Conservation (phyloP, 2,113 vertebrate species). For the Leuciscus idus region DNA sequence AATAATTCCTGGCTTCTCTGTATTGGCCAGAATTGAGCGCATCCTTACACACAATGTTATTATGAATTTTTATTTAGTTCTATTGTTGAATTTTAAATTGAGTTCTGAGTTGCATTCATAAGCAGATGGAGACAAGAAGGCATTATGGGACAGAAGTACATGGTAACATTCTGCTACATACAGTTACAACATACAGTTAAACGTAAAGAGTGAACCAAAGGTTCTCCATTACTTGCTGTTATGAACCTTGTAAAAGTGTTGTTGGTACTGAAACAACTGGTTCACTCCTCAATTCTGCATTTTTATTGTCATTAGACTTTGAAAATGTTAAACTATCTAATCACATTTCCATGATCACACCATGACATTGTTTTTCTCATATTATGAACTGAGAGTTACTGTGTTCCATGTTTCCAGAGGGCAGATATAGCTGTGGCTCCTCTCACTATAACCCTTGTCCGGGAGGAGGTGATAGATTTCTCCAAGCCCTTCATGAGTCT, state of each 20-base stretch:
- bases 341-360: neutral
- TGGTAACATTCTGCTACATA: neutral
- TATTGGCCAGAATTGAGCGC: neutral
- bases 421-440: slow-evolving; percentile 99
- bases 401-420: slow-evolving; percentile 88
- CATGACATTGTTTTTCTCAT: slow-evolving; percentile 22
- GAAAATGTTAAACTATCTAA: neutral
- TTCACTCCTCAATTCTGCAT: neutral
- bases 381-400: slow-evolving; percentile 60
- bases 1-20: neutral
- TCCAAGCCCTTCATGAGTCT: slow-evolving; percentile 99
- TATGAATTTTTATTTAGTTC: neutral
- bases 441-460: slow-evolving; percentile 95
- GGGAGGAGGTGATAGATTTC: slow-evolving; percentile 99
- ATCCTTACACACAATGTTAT: neutral
- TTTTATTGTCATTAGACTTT: neutral
- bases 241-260: neutral
- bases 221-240: neutral
- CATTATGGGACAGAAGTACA: slow-evolving; percentile 23
- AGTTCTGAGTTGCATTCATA: neutral
- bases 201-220: neutral
- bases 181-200: neutral
- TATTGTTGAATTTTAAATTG: neutral
- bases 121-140: slow-evolving; percentile 6
- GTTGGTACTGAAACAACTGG: neutral